Evolutionary conservation across 2,113 vertebrate genomes (phyloP).

Genomic region (Lepus timidus): DNA sequence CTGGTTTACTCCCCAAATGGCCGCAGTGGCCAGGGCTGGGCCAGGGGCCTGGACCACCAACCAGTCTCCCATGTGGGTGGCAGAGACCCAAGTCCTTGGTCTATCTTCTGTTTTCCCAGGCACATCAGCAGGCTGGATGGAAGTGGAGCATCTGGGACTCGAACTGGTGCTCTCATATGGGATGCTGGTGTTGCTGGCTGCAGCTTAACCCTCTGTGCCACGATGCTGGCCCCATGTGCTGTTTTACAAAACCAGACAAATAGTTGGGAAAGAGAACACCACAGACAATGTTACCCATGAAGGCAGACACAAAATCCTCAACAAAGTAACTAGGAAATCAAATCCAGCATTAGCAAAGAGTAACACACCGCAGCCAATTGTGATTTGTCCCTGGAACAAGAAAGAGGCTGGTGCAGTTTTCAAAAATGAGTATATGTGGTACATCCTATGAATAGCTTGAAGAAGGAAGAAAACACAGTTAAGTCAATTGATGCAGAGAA

Average conservation of each 20-base stretch:
- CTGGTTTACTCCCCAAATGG: too few relatives aligned
- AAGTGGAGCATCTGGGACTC: too few relatives aligned
- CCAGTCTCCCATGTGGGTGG: too few relatives aligned
- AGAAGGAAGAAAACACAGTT: conserved; percentile 10
- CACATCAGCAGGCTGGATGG: too few relatives aligned
- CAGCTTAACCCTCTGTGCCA: too few relatives aligned
- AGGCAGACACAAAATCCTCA: conserved; percentile 13
- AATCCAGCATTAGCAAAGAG: conserved; percentile 6
- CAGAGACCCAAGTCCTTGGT: too few relatives aligned
- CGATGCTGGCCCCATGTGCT: not conserved
- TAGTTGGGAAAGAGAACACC: conserved; percentile 35
- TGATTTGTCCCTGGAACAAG: conserved; percentile 32
- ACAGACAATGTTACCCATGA: not conserved
- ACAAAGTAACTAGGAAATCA: not conserved
- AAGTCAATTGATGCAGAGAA: conserved; percentile 12
- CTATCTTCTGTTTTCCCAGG: too few relatives aligned
- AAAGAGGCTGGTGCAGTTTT: conserved; percentile 13
- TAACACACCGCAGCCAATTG: not conserved
- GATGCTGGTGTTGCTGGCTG: too few relatives aligned
- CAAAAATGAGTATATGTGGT: conserved; percentile 2
- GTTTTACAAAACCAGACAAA: conserved; percentile 22
- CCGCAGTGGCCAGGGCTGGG: too few relatives aligned
- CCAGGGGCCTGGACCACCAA: too few relatives aligned
- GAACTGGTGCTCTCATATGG: too few relatives aligned
- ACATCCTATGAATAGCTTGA: not conserved